Conservation (phyloP, 2,888 invertebrate genomes). For the Tholera decimalis region DNA sequence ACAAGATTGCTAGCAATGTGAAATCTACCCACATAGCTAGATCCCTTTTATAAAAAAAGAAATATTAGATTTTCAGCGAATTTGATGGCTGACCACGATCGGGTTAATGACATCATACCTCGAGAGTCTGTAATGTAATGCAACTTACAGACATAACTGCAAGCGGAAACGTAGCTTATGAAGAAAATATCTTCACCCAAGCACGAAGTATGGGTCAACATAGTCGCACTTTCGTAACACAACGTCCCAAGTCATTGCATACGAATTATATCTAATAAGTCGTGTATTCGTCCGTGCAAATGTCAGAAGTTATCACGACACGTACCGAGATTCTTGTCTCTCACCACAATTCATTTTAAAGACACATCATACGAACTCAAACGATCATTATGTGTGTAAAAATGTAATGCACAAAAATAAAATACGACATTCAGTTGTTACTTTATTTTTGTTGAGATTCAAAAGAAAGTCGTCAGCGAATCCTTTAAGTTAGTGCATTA, state of each 20-base stretch:
- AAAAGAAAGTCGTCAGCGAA: slow-evolving; percentile 16
- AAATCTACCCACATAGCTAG: too few relatives aligned
- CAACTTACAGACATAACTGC: not conserved
- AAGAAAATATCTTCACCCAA: slow-evolving; percentile 11
- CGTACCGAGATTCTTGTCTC: slow-evolving; percentile 72
- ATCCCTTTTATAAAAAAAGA: too few relatives aligned
- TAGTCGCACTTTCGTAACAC: slow-evolving; percentile 54
- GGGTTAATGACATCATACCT: not conserved
- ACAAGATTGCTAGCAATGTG: too few relatives aligned
- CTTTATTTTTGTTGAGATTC: slow-evolving; percentile 16
- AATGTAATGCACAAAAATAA: slow-evolving; percentile 49
- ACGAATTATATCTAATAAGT: slow-evolving; percentile 68
- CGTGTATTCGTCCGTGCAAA: slow-evolving; percentile 65
- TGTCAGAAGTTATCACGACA: slow-evolving; percentile 67
- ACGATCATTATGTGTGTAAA: slow-evolving; percentile 52
- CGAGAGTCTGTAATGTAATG: not conserved
- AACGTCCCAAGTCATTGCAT: slow-evolving; percentile 60
- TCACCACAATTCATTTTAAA: slow-evolving; percentile 67
- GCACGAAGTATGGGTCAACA: slow-evolving; percentile 51
- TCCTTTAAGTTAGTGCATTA: not conserved
- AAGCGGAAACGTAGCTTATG: not conserved
- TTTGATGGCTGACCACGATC: not conserved
- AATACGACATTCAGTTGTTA: slow-evolving; percentile 16
- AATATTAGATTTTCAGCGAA: too few relatives aligned
- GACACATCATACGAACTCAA: slow-evolving; percentile 49